Percentiles rank a stretch among this genome's conserved stretches.
These are phyloP conservation scores for Bombus confusus DNA, from an alignment of 1,140 invertebrate genomes.

Conservation along the genomic window DNA sequence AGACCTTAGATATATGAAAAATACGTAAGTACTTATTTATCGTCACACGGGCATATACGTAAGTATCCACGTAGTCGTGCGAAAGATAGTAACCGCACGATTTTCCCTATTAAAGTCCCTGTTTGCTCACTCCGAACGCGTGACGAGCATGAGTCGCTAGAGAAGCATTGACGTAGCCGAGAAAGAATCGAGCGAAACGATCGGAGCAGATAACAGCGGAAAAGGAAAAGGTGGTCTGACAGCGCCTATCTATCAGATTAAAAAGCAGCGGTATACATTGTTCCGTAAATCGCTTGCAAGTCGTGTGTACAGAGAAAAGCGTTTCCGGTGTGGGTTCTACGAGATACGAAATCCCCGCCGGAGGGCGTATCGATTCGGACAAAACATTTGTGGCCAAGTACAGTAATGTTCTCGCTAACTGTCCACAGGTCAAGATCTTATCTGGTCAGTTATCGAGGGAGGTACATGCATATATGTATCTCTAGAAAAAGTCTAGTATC, in stretches of 20 bases:
- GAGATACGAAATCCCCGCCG: conserved; percentile 64
- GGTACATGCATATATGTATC: background rate
- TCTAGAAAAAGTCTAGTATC: background rate
- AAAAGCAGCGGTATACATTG: background rate
- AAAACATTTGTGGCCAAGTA: conserved; percentile 67
- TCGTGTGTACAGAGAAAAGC: conserved; percentile 8
- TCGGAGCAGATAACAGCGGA: conserved; percentile 16
- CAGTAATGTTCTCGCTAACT: background rate
- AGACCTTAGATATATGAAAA: conserved; percentile 8
- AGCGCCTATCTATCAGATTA: background rate
- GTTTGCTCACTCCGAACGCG: conserved; percentile 28
- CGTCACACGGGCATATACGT: background rate
- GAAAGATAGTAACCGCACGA: conserved; percentile 12
- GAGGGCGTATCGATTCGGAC: conserved; percentile 71
- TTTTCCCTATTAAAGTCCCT: conserved; percentile 7
- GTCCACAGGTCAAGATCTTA: background rate
- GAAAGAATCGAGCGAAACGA: conserved; percentile 36
- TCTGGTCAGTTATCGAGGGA: background rate
- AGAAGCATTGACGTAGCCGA: conserved; percentile 31
- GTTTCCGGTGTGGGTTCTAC: conserved; percentile 51
- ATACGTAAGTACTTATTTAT: conserved; percentile 14
- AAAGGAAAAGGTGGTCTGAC: conserved; percentile 20
- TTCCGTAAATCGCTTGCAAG: background rate
- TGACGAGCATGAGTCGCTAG: conserved; percentile 38
- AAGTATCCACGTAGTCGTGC: background rate